Percentiles rank a stretch among this genome's conserved stretches.
These are phyloP conservation scores for Mormyrus hasselquistii DNA, from an alignment of 2,797 vertebrate species.

Conservation along the genomic window DNA sequence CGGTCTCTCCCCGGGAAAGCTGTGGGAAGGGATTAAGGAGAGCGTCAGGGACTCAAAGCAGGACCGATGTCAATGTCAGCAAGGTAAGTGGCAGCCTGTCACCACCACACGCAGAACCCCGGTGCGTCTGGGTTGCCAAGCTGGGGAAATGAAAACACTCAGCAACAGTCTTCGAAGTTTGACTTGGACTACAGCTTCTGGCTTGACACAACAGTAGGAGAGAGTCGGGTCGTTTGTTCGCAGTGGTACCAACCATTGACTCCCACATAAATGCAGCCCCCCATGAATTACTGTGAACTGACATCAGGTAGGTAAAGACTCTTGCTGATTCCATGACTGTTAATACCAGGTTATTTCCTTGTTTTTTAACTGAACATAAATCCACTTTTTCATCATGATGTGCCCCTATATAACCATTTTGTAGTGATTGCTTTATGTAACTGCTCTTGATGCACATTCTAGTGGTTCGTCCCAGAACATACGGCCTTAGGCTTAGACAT, in stretches of 20 bases:
- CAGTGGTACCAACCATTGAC: neutral
- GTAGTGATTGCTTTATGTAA: neutral
- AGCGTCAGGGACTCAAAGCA: neutral
- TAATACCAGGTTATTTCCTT: neutral
- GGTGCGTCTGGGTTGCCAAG: neutral
- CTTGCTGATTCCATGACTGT: neutral
- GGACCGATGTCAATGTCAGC: neutral
- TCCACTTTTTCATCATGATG: neutral
- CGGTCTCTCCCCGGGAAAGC: constrained; percentile 65
- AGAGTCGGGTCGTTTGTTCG: neutral
- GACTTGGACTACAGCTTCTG: neutral
- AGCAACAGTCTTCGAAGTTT: neutral
- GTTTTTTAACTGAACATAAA: neutral
- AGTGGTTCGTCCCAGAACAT: neutral
- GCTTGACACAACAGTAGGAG: neutral
- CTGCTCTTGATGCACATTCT: neutral
- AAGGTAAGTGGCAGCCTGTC: neutral
- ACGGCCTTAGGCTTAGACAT: neutral
- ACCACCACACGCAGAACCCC: neutral
- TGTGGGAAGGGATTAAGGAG: constrained; percentile 38
- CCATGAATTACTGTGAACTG: neutral
- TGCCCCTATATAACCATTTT: neutral
- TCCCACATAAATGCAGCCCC: neutral
- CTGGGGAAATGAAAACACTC: neutral
- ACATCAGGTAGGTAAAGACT: neutral